Base-by-base conservation (phyloP, 2,113 vertebrate genomes). In the Taurulus bubalis region DNA sequence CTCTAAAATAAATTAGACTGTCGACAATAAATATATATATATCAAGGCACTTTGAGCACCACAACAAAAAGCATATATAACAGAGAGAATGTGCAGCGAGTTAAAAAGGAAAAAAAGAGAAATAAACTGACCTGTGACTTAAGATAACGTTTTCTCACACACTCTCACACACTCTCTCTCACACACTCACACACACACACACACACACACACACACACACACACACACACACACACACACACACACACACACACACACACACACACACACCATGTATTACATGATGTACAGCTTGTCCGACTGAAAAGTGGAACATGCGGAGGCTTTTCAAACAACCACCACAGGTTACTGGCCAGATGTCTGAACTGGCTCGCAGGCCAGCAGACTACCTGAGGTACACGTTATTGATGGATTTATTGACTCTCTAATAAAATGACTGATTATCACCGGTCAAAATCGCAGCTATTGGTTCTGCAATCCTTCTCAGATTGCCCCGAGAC, bases 1-100 rank as follows among this genome's bases (percentile, higher is more conserved):
- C 65, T 72, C 3, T 65, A 58, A 76, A 86, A 80, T 80, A 76
- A 79, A 82, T 26, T 26, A 62, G 30, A 53, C 15, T 59, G 2
- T n/a, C 51, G 26, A 60, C 24, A 34, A n/a, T n/a, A 62, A 47
- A 62, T 49, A 65, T 49, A n/a, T 49, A n/a, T 66, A 62, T 42
- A 69, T 55, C 40, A 62, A 79, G 28, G 40, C 30, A 83, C 51
- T 9, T 15, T 0, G 1, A 64, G 68, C 47, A 45, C 2, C 24
- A n/a, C 76, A 75, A 68, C 4, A 67, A 62, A 20, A n/a, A 20
- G 40, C 18, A 73, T 67, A 84, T 34, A 63, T 70, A 69, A 75
- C 10, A 65, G 10, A 68, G n/a, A 82, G 3, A 0, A 83, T 51
- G 24, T 32, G 45, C 55, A 49, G 24, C 32, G 20, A 74, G 14